Evolutionary conservation across 2,888 invertebrate genomes (phyloP).

Genomic region (Patella ulyssiponensis): DNA sequence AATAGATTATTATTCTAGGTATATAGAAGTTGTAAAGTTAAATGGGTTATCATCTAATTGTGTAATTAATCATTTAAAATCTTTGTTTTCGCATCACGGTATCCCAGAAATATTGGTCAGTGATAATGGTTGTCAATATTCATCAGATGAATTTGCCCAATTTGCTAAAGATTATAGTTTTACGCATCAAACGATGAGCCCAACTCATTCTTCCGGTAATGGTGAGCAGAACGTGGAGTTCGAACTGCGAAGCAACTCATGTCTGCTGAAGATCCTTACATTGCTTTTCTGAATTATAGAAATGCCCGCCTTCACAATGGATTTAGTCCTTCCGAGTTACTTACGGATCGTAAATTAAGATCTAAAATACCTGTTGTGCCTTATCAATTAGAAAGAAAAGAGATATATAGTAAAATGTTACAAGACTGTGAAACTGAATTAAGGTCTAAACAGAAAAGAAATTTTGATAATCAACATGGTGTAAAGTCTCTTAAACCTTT

Average conservation of each 20-base stretch:
- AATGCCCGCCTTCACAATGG: neutral
- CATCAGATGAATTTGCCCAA: too few species aligned
- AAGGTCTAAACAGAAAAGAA: too few species aligned
- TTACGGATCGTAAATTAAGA: neutral
- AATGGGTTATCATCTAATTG: slow-evolving; percentile 8
- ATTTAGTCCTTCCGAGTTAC: neutral
- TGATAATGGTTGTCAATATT: neutral
- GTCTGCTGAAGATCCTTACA: neutral
- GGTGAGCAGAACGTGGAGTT: neutral
- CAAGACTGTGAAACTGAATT: too few species aligned
- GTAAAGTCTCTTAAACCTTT: too few species aligned
- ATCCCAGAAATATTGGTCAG: slow-evolving; percentile 14
- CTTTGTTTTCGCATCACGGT: slow-evolving; percentile 14
- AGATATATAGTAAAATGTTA: too few species aligned
- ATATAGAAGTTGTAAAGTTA: slow-evolving; percentile 19
- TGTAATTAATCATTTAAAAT: slow-evolving; percentile 17
- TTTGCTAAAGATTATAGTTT: too few species aligned
- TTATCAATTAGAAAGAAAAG: too few species aligned
- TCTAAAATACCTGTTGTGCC: too few species aligned
- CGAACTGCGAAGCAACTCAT: neutral
- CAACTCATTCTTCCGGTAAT: too few species aligned
- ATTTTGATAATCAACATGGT: too few species aligned
- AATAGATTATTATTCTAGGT: slow-evolving; percentile 16
- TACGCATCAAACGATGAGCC: too few species aligned
- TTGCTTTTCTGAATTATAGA: neutral